Base-by-base conservation (phyloP, 1,140 invertebrate genomes). In the silkworm (Bombyx mori) region DNA sequence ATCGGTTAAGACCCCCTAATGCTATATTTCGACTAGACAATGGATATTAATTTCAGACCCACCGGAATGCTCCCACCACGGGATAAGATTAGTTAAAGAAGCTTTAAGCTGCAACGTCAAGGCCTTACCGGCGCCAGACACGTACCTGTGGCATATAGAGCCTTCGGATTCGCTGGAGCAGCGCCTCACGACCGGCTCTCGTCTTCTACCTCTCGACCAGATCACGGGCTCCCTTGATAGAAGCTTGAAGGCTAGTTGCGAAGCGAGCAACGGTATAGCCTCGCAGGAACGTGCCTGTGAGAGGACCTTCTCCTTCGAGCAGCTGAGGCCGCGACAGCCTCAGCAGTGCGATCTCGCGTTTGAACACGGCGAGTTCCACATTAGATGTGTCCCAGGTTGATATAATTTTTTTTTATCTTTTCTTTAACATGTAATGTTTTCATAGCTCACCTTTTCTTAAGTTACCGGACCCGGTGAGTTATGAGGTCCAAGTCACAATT, bases 121-220 rank as follows among this genome's bases (percentile, higher is more conserved):
- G 26, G 73, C 76, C 0, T 62, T 81, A 26, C 83, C 83, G 5
- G 7, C 62, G 1, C 76, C 83, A 0, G 82, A 86, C 52, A 85
- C 83, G 0, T 86, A 63, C 58, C 85, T 86, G 62, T 86, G 83
- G 83, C 82, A 86, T 54, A 68, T 85, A 9, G 75, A 83, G 56
- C 70, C 82, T 6, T 47, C 66, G 1, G 76, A 69, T 7, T 75
- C 75, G 44, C 82, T 85, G n/a, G 58, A 75, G 6, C 83, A 86
- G 52, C 79, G 83, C 50, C 59, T 86, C 6, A 84, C 84, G 0
- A 85, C 82, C 4, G 81, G 81, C 7, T 84, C 81, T 6, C 65
- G 75, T 2, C 60, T 77, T 22, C 57, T 86, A 7, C 74, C 81
- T 0, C 63, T 86, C 0, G 67, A 69, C 6, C 79, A 84, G 58